phyloP scores from a whole-genome alignment of 1,140 invertebrate species.

The Pemphigus obesinymphae region DNA sequence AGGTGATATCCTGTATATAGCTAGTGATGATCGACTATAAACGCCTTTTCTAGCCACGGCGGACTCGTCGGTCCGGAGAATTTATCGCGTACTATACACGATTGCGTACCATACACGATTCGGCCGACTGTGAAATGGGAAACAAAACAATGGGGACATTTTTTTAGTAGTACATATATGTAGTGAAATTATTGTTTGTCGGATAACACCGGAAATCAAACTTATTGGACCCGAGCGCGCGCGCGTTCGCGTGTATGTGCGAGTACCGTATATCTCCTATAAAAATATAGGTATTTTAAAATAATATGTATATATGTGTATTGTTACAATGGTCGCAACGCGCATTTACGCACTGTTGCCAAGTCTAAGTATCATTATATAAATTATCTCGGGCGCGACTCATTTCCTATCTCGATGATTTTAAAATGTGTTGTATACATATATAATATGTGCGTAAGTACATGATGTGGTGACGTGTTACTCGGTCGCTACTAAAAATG shows the following conservation, averaged over 20 bases:
- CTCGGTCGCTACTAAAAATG: neutral
- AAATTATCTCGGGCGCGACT: conserved; percentile 37
- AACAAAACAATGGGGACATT: conserved; percentile 22
- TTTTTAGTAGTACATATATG: conserved; percentile 9
- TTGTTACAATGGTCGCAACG: conserved; percentile 22
- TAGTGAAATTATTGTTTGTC: conserved; percentile 7
- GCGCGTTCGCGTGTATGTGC: neutral
- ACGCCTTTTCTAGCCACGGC: neutral
- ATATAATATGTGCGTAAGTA: neutral
- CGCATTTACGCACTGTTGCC: conserved; percentile 18
- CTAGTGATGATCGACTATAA: no score
- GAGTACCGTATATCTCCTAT: no score
- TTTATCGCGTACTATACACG: neutral
- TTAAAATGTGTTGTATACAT: neutral
- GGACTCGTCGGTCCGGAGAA: no score
- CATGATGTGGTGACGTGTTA: neutral
- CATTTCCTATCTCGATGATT: conserved; percentile 27
- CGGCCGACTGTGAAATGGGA: neutral
- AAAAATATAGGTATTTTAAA: no score
- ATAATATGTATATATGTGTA: no score
- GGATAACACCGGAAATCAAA: conserved; percentile 39
- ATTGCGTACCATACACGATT: neutral
- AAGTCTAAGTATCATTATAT: conserved; percentile 31
- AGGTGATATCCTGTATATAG: no score
- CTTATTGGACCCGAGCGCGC: conserved; percentile 21